A percentile compares a stretch with the other conserved stretches of the same genome.
phyloP scores from a whole-genome alignment of 2,888 invertebrate species.

The Drosophila engyochracea region DNA sequence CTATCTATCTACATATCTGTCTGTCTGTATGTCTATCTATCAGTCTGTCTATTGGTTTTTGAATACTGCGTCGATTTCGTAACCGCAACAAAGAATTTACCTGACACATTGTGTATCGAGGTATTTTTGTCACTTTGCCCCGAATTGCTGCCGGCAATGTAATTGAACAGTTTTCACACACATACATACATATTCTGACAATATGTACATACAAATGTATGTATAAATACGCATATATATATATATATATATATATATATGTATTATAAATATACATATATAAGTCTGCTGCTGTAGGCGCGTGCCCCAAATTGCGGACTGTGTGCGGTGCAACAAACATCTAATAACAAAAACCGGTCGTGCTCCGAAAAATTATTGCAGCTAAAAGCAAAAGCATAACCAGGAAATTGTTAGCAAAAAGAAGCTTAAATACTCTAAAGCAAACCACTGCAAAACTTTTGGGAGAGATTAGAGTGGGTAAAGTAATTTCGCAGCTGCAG shows the following conservation, averaged over 20 bases:
- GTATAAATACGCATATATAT: background rate
- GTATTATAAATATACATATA: too few species aligned
- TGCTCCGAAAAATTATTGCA: conserved; percentile 22
- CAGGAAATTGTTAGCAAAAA: conserved; percentile 19
- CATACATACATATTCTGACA: conserved; percentile 29
- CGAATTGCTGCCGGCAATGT: conserved; percentile 68
- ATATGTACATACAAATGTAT: background rate
- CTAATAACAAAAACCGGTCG: conserved; percentile 37
- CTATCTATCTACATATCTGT: conserved; percentile 11
- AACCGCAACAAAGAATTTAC: conserved; percentile 75
- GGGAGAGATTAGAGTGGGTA: background rate
- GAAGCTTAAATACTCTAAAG: conserved; percentile 34
- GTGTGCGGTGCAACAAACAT: conserved; percentile 66
- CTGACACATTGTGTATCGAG: conserved; percentile 77
- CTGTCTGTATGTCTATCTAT: conserved; percentile 13
- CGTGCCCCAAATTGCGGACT: conserved; percentile 74
- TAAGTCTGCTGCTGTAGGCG: conserved; percentile 66
- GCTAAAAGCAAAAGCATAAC: conserved; percentile 37
- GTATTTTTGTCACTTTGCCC: conserved; percentile 77
- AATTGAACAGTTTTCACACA: conserved; percentile 77
- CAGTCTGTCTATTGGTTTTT: conserved; percentile 37
- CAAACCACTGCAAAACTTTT: conserved; percentile 1
- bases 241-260: too few species aligned
- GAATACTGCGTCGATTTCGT: conserved; percentile 62
- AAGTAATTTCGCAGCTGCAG: background rate